Percentiles rank a stretch among this genome's conserved stretches.
Evolutionary conservation across 2,888 invertebrate species (phyloP).

Genomic region (Oscheius myriophilus): DNA sequence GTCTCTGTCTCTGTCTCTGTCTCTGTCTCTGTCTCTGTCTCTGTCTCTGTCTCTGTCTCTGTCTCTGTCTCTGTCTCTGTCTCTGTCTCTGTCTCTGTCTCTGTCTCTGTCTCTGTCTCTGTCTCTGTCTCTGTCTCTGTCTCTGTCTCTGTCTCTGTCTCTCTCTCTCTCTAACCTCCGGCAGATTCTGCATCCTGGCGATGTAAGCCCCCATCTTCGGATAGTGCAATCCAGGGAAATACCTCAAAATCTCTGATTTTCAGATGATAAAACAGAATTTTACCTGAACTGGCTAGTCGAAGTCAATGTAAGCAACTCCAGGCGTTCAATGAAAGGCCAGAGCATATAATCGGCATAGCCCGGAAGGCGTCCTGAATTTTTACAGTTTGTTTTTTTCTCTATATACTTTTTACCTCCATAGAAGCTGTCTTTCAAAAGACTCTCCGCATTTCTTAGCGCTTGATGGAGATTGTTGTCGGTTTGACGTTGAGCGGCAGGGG

Average conservation of each 20-base stretch:
- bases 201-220: slow-evolving; percentile 63
- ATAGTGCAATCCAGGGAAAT: slow-evolving; percentile 58
- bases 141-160: background rate
- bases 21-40: slow-evolving; percentile 4
- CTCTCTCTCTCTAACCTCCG: slow-evolving; percentile 48
- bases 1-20: background rate
- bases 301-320: slow-evolving; percentile 54
- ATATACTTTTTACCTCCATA: slow-evolving; percentile 50
- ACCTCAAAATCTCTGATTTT: slow-evolving; percentile 27
- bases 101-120: background rate
- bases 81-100: slow-evolving; percentile 8
- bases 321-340: slow-evolving; percentile 63
- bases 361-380: slow-evolving; percentile 41
- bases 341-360: slow-evolving; percentile 59
- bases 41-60: slow-evolving; percentile 3
- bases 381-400: background rate
- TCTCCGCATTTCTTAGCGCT: slow-evolving; percentile 56
- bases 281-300: slow-evolving; percentile 39
- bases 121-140: slow-evolving; percentile 1
- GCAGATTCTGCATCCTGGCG: slow-evolving; percentile 58
- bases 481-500: slow-evolving; percentile 44
- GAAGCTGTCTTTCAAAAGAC: slow-evolving; percentile 51
- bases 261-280: background rate
- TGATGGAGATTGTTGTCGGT: slow-evolving; percentile 55
- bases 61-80: background rate